Percentiles rank a stretch among this genome's conserved stretches.
Conservation (phyloP, 2,797 vertebrate genomes). For the Cygnus olor region DNA sequence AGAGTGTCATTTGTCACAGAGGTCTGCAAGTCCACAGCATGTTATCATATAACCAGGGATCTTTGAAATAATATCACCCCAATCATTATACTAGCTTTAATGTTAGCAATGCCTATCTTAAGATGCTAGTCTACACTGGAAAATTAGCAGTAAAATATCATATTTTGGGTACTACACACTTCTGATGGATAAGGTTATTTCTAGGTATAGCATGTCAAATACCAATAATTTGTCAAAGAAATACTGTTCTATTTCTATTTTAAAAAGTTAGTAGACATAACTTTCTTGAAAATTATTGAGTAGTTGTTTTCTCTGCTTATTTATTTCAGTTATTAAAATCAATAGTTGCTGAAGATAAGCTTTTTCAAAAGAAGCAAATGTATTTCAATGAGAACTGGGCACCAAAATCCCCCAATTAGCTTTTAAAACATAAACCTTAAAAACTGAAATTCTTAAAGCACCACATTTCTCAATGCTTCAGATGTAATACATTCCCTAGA, state of each 20-base stretch:
- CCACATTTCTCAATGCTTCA: not conserved
- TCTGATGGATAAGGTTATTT: not conserved
- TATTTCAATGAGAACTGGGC: not conserved
- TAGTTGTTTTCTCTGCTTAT: not conserved
- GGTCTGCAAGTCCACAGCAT: not conserved
- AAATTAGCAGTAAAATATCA: not conserved
- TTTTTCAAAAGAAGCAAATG: not conserved
- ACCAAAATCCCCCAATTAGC: not conserved
- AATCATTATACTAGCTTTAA: not conserved
- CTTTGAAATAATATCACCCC: not conserved
- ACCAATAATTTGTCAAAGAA: not conserved
- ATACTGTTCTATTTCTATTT: not conserved
- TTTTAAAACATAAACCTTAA: not conserved
- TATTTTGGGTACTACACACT: not conserved
- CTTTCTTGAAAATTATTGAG: not conserved
- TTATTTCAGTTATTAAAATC: conserved; percentile 1
- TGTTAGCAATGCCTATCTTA: not conserved
- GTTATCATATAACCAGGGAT: not conserved
- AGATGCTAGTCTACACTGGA: not conserved
- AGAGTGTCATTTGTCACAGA: not conserved
- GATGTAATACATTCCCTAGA: not conserved
- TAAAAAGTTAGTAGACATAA: not conserved
- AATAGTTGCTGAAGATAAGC: not conserved
- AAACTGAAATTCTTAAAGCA: not conserved
- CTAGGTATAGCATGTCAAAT: not conserved